Evolutionary conservation across 2,113 vertebrate species (phyloP).

Genomic region (Ciconia maguari): DNA sequence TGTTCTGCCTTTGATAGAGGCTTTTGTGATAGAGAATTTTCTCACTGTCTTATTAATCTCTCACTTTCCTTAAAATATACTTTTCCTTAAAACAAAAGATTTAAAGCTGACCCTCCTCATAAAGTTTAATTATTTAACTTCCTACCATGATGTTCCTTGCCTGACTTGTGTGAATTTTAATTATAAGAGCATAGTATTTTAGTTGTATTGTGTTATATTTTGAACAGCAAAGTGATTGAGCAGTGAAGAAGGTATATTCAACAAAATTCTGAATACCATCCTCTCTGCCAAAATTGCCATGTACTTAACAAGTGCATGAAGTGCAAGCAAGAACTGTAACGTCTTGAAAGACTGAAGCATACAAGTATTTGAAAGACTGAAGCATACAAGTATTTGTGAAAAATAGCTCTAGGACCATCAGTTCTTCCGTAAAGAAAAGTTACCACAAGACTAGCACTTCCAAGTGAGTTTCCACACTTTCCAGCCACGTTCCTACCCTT

Average conservation of each 20-base stretch:
- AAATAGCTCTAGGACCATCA: background rate
- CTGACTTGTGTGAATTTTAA: background rate
- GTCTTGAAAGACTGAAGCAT: accelerated
- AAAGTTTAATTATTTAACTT: background rate
- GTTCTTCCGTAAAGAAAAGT: too few species aligned
- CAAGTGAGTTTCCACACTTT: background rate
- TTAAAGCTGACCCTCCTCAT: background rate
- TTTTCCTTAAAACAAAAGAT: background rate
- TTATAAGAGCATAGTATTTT: background rate
- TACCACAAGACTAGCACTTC: accelerated
- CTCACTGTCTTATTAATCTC: background rate
- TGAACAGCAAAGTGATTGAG: background rate
- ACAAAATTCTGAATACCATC: accelerated
- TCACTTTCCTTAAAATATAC: background rate
- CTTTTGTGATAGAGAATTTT: background rate
- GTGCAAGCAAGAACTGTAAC: accelerated
- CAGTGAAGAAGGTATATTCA: background rate
- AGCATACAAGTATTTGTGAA: too few species aligned
- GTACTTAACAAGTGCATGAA: background rate
- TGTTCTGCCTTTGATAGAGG: background rate
- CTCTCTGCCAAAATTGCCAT: background rate
- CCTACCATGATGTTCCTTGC: background rate
- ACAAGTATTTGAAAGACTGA: background rate
- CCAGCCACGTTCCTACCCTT: background rate
- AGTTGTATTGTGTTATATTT: background rate